Base-by-base conservation (phyloP, 2,797 vertebrate genomes). In the Lerista edwardsae region DNA sequence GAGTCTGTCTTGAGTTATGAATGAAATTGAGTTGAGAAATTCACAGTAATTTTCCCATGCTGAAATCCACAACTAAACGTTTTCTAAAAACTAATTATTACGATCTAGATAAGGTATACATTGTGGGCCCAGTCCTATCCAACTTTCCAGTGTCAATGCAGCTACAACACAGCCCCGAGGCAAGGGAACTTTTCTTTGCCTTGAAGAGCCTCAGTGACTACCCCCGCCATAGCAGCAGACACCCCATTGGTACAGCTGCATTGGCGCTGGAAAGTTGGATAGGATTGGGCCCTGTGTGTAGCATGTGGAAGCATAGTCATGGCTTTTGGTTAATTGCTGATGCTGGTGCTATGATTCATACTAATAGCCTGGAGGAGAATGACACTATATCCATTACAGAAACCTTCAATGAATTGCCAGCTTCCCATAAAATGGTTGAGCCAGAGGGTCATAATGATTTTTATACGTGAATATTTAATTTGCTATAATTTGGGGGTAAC, bases 331-430 rank as follows among this genome's bases (percentile, higher is more conserved):
- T 73, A 59, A 73, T 27, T 57, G 23, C 25, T 67, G 75, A n/a
- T 86, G 57, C n/a, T 67, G 75, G 39, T 86, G 57, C 51, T 27
- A 62, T 86, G 64, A 83, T 75, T 75, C 71, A 79, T 79, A 64
- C 74, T 77, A 67, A 69, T 75, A 73, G 76, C 61, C 75, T 62
- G 64, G 36, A 65, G 72, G 71, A 79, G 71, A 81, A 81, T 68
- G 80, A 59, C 85, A 79, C 64, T 34, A 67, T 61, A 19, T 68
- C 81, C 69, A 69, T 79, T 83, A 79, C 39, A 25, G 65, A 74
- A 57, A 74, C 27, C 34, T 62, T 74, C 69, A 51, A 73, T 75
- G 39, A 83, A 67, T 25, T 79, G 75, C 62, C 76, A 75, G 47
- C 51, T 61, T 75, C 39, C 62, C 62, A 75, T 87, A 69, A 79